Percentiles rank a stretch among this genome's conserved stretches.
phyloP scores from a whole-genome alignment of 2,113 vertebrate species.

The Ellobius talpinus region DNA sequence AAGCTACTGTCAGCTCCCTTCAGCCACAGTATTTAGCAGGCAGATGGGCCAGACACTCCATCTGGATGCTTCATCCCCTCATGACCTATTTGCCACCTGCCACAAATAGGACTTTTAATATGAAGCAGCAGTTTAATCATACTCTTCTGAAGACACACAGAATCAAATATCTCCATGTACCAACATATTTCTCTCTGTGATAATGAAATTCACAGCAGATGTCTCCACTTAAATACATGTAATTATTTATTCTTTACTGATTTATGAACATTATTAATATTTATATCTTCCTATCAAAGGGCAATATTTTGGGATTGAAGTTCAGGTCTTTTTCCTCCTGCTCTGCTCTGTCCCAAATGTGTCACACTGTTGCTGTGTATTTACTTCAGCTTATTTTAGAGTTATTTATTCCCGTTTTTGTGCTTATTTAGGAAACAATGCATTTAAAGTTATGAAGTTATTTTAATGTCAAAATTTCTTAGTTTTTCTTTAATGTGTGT shows the following conservation, averaged over 20 bases:
- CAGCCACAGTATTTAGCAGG: neutral
- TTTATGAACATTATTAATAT: neutral
- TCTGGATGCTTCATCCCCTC: neutral
- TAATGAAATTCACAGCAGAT: slow-evolving; percentile 5
- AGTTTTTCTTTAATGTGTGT: neutral
- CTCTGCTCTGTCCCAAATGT: neutral
- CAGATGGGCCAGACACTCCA: slow-evolving; percentile 13
- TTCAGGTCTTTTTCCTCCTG: neutral
- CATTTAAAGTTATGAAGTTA: neutral
- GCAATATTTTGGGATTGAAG: neutral
- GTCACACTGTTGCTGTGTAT: neutral
- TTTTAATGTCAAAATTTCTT: neutral
- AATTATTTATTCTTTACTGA: neutral
- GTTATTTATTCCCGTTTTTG: neutral
- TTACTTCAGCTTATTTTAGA: neutral
- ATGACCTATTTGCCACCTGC: slow-evolving; percentile 65
- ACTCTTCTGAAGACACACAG: neutral
- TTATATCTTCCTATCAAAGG: neutral
- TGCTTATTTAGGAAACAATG: neutral
- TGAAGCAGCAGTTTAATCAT: slow-evolving; percentile 34
- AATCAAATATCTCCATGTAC: neutral
- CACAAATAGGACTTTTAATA: neutral
- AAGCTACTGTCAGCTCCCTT: slow-evolving; percentile 71
- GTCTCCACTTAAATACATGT: neutral
- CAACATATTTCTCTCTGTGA: neutral